These are phyloP conservation scores for Thysanoteuthis rhombus DNA, from an alignment of 2,888 invertebrate genomes.

Conservation along the genomic window DNA sequence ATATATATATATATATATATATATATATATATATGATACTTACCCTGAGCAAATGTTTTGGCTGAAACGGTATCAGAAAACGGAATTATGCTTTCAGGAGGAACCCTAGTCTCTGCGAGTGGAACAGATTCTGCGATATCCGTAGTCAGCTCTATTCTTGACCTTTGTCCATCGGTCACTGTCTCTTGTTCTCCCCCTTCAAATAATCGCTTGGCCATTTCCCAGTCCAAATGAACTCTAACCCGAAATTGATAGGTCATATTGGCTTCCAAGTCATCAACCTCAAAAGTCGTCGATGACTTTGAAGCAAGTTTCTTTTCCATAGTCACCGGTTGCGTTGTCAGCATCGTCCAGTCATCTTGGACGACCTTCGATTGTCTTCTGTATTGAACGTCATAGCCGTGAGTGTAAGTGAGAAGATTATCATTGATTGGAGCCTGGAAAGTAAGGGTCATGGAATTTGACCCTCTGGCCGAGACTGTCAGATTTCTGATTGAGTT, in stretches of 20 bases:
- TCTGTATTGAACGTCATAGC: not conserved
- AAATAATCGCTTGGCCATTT: not conserved
- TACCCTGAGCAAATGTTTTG: too few relatives aligned
- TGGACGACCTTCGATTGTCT: not conserved
- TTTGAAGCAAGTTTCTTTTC: not conserved
- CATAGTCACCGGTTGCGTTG: not conserved
- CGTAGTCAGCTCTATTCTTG: not conserved
- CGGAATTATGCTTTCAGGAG: not conserved
- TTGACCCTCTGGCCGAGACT: not conserved
- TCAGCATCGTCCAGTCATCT: not conserved
- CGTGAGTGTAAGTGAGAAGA: not conserved
- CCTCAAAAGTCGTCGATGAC: not conserved
- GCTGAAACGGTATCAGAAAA: not conserved
- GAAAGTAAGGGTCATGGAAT: not conserved
- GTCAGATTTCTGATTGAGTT: not conserved
- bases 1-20: conserved; percentile 24
- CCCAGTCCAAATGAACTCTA: not conserved
- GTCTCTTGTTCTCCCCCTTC: not conserved
- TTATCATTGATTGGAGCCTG: not conserved
- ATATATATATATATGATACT: not conserved
- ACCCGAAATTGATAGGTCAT: not conserved
- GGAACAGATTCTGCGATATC: not conserved
- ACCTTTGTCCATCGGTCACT: not conserved
- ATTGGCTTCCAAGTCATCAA: not conserved
- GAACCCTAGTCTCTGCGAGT: not conserved